Conservation (phyloP, 2,888 invertebrate genomes). For the Acleris holmiana region DNA sequence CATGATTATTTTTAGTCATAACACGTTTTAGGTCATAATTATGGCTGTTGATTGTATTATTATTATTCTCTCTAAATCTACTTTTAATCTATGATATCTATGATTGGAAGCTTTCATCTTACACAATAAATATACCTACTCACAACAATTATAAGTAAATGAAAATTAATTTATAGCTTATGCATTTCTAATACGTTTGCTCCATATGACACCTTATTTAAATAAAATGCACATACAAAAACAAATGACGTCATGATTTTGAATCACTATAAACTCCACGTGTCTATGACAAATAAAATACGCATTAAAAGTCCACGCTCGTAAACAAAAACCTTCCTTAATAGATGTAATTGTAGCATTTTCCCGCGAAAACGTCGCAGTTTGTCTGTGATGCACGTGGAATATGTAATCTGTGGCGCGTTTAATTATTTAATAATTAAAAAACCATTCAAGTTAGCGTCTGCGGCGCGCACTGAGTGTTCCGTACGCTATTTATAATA, state of each 20-base stretch:
- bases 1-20: too few relatives aligned
- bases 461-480: too few relatives aligned
- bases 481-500: too few relatives aligned
- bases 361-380: constrained; percentile 41
- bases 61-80: too few relatives aligned
- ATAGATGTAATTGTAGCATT: constrained; percentile 38
- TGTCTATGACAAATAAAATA: constrained; percentile 1
- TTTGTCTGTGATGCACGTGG: constrained; percentile 41
- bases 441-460: not conserved
- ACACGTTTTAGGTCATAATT: too few relatives aligned
- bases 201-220: not conserved
- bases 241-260: constrained; percentile 21
- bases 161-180: not conserved
- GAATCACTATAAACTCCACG: constrained; percentile 30
- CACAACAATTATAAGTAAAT: not conserved
- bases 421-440: constrained; percentile 5
- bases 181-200: not conserved
- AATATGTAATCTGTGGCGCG: constrained; percentile 32
- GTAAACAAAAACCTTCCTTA: constrained; percentile 13
- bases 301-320: constrained; percentile 10
- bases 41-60: too few relatives aligned
- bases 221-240: constrained; percentile 1
- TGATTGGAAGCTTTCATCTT: too few relatives aligned
- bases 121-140: too few relatives aligned
- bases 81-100: too few relatives aligned